Evolutionary conservation across 2,888 invertebrate species (phyloP).

Genomic region (Drosophila anceps): DNA sequence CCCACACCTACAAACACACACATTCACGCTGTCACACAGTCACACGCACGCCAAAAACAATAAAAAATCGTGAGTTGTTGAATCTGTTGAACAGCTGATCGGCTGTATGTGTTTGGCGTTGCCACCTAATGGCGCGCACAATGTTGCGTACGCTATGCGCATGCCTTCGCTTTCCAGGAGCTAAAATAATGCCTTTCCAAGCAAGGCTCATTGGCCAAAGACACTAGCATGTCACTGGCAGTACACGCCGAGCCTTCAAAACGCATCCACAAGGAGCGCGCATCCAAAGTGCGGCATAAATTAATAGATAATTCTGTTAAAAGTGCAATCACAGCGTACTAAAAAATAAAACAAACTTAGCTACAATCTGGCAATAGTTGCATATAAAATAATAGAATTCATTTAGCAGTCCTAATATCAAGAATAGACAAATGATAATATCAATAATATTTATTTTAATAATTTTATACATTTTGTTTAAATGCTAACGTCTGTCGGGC

Average conservation of each 20-base stretch:
- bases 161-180: constrained; percentile 63
- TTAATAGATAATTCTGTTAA: constrained; percentile 18
- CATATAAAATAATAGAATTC: not conserved
- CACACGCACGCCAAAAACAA: constrained; percentile 13
- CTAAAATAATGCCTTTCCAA: constrained; percentile 48
- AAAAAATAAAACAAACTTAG: constrained; percentile 20
- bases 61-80: constrained; percentile 47
- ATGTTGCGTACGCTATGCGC: constrained; percentile 51
- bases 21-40: not conserved
- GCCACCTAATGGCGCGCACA: constrained; percentile 56
- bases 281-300: constrained; percentile 25
- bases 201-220: constrained; percentile 46
- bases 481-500: constrained; percentile 42
- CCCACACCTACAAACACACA: constrained; percentile 3
- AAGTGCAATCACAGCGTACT: constrained; percentile 7
- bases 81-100: constrained; percentile 55
- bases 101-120: constrained; percentile 44
- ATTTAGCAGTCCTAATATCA: not conserved
- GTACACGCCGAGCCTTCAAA: constrained; percentile 76
- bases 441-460: constrained; percentile 3
- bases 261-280: constrained; percentile 54
- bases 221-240: constrained; percentile 42
- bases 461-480: constrained; percentile 32
- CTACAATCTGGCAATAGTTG: constrained; percentile 2
- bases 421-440: constrained; percentile 2